Evolutionary conservation across 2,888 invertebrate genomes (phyloP), one percentile per base, ranked within the genome.

Genomic region (Eilema griseolum): DNA sequence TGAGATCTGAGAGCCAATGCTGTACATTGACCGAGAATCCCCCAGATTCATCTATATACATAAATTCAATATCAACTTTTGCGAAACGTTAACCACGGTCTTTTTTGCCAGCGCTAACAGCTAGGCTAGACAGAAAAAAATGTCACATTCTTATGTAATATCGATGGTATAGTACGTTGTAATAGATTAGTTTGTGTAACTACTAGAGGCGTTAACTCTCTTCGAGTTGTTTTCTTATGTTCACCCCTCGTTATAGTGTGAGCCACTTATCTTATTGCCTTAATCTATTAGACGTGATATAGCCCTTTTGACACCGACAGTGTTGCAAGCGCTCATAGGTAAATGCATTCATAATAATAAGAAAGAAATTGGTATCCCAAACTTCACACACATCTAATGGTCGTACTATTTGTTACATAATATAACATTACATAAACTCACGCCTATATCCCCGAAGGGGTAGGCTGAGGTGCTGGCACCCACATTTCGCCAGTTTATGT

Each of bases 1-100:
- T 80, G 75, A 80, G 77, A 80, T 79, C 69, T 70, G 73, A 70
- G 80, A 70, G 80, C 67, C 72, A 76, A 69, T 62, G 79, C 69
- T 79, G 70, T 66, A 61, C 73, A 75, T 63, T 70, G 77, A 73
- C 77, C 77, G 72, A 73, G 65, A 69, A 71, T 77, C 72, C 72
- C 72, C 75, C 65, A 73, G 72, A 79, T 64, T 74, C 72, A 71
- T 76, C 62, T 61, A 74, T 69, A 67, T 26, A 73, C 73, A 76
- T 76, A 73, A 71, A 81, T 69, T 79, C 73, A 46, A 28, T 52
- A 64, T 65, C 31, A 52, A 52, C 46, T 65, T 65, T 46, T 64
- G 23, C 52, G n/a, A 59, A 46, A 52, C 52, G n/a, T n/a, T n/a
- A n/a, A 7, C 52, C n/a, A 20, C n/a, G 52, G 3, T n/a, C 5